A percentile compares a stretch with the other conserved stretches of the same genome.
Evolutionary conservation across 2,113 vertebrate species (phyloP).

Genomic region (Corydoras maculifer): DNA sequence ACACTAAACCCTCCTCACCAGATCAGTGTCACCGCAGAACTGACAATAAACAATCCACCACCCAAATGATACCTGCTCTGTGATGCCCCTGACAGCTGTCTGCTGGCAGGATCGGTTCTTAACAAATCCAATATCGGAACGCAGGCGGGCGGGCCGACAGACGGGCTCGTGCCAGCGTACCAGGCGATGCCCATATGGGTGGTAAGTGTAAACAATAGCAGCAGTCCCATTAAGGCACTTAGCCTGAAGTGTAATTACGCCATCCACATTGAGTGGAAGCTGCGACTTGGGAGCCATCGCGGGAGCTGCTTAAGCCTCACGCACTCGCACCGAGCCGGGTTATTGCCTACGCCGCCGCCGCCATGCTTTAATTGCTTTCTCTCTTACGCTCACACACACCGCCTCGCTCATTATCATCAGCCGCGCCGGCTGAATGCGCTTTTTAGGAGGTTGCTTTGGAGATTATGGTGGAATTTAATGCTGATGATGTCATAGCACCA

Average conservation of each 20-base stretch:
- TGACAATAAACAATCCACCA: no score
- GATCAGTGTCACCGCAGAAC: no score
- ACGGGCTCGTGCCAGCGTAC: background rate
- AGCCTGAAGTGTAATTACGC: constrained; percentile 64
- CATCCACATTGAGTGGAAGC: constrained; percentile 53
- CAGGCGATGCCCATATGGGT: constrained; percentile 1
- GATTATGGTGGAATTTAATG: no score
- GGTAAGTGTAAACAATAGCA: constrained; percentile 35
- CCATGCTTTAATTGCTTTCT: constrained; percentile 54
- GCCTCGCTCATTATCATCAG: constrained; percentile 38
- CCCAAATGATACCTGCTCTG: no score
- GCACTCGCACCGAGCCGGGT: constrained; percentile 56
- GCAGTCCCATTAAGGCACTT: constrained; percentile 58
- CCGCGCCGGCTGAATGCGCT: no score
- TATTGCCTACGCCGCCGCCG: constrained; percentile 49
- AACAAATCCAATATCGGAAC: background rate
- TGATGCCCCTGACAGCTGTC: background rate
- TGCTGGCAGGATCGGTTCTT: background rate
- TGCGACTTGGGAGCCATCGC: constrained; percentile 59
- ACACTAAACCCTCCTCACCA: no score
- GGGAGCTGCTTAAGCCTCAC: constrained; percentile 54
- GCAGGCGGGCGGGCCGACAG: background rate
- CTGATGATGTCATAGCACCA: no score
- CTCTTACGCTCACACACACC: constrained; percentile 41
- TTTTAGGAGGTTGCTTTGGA: no score